Conservation (phyloP, 2,888 invertebrate genomes). For the Amphipyra berbera region DNA sequence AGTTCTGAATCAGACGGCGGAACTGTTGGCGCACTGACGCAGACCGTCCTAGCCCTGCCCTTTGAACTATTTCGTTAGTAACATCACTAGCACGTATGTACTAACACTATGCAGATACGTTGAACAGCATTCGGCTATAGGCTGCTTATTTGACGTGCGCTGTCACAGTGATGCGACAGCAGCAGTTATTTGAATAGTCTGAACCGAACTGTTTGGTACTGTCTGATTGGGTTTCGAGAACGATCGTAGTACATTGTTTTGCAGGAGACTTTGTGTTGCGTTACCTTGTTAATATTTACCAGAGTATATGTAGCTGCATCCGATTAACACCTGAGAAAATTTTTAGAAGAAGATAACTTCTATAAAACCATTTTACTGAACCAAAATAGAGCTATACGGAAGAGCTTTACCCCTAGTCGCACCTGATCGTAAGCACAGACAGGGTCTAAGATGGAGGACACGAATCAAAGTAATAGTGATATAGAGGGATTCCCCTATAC, state of each 20-base stretch:
- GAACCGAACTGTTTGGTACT: not conserved
- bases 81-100: conserved; percentile 33
- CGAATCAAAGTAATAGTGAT: too few species aligned
- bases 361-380: too few species aligned
- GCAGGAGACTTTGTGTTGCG: not conserved
- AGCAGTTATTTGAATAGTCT: conserved; percentile 19
- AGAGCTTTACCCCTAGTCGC: too few species aligned
- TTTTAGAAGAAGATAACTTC: too few species aligned
- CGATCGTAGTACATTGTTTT: not conserved
- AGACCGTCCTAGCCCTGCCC: not conserved
- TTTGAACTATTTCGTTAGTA: not conserved
- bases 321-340: too few species aligned
- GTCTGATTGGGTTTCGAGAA: conserved; percentile 13
- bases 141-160: conserved; percentile 43
- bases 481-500: too few species aligned
- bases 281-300: not conserved
- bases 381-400: too few species aligned
- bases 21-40: not conserved
- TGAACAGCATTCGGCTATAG: conserved; percentile 35
- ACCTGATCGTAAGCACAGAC: too few species aligned
- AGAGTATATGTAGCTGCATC: too few species aligned
- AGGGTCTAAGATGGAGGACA: too few species aligned
- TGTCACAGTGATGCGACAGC: conserved; percentile 16
- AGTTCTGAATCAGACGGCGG: too few species aligned
- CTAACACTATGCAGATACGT: conserved; percentile 39